These are phyloP conservation scores for Euura lappo DNA, from an alignment of 1,140 invertebrate genomes.

Conservation along the genomic window DNA sequence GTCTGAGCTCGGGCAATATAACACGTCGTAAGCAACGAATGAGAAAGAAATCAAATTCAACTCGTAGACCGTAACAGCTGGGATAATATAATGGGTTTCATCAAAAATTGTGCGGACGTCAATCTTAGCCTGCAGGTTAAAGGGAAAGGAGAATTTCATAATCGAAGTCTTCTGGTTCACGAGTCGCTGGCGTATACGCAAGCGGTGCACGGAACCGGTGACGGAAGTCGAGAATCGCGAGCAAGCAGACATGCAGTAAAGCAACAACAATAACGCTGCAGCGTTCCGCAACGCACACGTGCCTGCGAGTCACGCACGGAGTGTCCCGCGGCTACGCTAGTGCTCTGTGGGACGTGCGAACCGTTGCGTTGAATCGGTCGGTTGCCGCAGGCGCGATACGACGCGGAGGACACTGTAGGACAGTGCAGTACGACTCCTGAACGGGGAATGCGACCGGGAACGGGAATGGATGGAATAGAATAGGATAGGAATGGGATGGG, in stretches of 20 bases:
- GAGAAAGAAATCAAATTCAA: too few species aligned
- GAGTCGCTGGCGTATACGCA: too few species aligned
- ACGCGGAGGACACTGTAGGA: background rate
- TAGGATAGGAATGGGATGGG: conserved; percentile 15
- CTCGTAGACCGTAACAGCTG: too few species aligned
- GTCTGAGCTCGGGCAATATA: too few species aligned
- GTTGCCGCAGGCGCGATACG: background rate
- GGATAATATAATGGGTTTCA: too few species aligned
- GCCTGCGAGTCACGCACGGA: background rate
- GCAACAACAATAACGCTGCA: conserved; percentile 2
- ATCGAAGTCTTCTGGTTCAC: too few species aligned
- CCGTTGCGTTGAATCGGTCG: conserved; percentile 18
- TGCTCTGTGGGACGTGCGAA: background rate
- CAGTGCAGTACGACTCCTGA: background rate
- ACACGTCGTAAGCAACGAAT: background rate
- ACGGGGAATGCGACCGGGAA: conserved; percentile 13
- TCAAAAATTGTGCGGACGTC: too few species aligned
- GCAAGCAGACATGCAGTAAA: too few species aligned
- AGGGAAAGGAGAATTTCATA: too few species aligned
- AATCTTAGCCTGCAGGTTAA: too few species aligned
- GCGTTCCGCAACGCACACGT: conserved; percentile 3
- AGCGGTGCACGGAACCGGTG: too few species aligned
- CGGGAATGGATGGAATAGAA: conserved; percentile 7
- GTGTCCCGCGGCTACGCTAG: background rate
- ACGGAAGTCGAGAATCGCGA: too few species aligned